These are phyloP conservation scores for Mylabris phalerata DNA, from an alignment of 1,140 invertebrate species.

Conservation along the genomic window DNA sequence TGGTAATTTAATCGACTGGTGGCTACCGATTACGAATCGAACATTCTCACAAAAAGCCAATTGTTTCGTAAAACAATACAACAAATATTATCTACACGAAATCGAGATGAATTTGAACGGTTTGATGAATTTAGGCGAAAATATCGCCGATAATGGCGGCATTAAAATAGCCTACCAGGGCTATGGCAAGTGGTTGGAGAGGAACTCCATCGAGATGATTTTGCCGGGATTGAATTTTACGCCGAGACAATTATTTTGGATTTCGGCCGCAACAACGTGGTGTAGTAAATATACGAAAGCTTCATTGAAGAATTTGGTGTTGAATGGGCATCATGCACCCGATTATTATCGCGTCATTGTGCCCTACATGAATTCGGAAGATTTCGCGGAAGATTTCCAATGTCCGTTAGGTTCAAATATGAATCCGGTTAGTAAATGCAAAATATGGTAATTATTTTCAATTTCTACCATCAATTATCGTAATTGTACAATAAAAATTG, in stretches of 20 bases:
- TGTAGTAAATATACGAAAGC: constrained; percentile 48
- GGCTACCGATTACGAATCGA: constrained; percentile 40
- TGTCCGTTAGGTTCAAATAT: constrained; percentile 9
- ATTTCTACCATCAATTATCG: too few relatives aligned
- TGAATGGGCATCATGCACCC: constrained; percentile 43
- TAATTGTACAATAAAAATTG: too few relatives aligned
- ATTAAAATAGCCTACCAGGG: constrained; percentile 61
- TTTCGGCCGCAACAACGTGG: constrained; percentile 51
- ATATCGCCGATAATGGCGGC: constrained; percentile 84
- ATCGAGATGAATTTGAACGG: constrained; percentile 42
- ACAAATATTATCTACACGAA: constrained; percentile 47
- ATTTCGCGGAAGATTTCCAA: constrained; percentile 14
- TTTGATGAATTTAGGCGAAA: constrained; percentile 82
- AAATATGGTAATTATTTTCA: constrained; percentile 2
- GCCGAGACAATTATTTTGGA: constrained; percentile 51
- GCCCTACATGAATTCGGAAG: constrained; percentile 4
- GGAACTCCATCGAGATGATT: constrained; percentile 33
- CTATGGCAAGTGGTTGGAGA: constrained; percentile 48
- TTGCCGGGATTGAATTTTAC: constrained; percentile 49
- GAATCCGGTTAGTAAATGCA: constrained; percentile 12
- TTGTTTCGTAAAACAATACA: constrained; percentile 64
- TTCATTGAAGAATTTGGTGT: constrained; percentile 37
- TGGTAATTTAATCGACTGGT: constrained; percentile 62
- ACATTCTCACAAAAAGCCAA: constrained; percentile 52
- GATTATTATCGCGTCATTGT: constrained; percentile 52